Conservation (phyloP, 2,888 invertebrate species). For the Agrochola macilenta region DNA sequence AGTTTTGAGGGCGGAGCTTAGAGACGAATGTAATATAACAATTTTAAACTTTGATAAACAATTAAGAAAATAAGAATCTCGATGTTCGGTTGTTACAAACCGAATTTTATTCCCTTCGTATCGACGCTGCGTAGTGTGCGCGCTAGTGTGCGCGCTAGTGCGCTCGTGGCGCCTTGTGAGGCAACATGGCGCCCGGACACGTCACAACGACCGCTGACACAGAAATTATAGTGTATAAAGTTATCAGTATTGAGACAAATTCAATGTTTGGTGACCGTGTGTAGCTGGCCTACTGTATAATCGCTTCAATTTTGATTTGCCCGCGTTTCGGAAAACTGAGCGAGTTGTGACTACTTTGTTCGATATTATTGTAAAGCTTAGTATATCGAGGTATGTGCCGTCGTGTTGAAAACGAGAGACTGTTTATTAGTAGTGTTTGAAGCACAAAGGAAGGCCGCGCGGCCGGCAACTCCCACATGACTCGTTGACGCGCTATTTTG, state of each 20-base stretch:
- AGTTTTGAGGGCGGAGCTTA: constrained; percentile 41
- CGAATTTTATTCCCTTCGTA: constrained; percentile 45
- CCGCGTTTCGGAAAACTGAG: constrained; percentile 42
- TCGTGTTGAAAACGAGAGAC: constrained; percentile 77
- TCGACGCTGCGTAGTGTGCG: constrained; percentile 57
- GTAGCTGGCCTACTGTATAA: constrained; percentile 77
- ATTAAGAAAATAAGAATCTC: constrained; percentile 59
- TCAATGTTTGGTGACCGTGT: constrained; percentile 64
- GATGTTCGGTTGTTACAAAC: constrained; percentile 48
- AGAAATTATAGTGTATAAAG: constrained; percentile 60
- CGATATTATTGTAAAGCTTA: constrained; percentile 68
- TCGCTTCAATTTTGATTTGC: constrained; percentile 67
- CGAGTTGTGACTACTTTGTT: constrained; percentile 64
- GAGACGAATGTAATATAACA: constrained; percentile 37
- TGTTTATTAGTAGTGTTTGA: constrained; percentile 78
- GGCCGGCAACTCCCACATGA: constrained; percentile 50
- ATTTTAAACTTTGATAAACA: constrained; percentile 48
- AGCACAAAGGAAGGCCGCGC: constrained; percentile 74
- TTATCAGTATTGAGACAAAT: constrained; percentile 70
- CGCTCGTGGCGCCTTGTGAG: constrained; percentile 37
- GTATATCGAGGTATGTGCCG: constrained; percentile 69
- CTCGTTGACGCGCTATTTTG: constrained; percentile 59
- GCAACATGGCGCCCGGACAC: constrained; percentile 56
- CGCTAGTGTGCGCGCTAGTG: constrained; percentile 21
- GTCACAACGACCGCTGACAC: constrained; percentile 51